Conservation (phyloP, 64 coral and sea anemone species). For the Stichodactyla helianthus region DNA sequence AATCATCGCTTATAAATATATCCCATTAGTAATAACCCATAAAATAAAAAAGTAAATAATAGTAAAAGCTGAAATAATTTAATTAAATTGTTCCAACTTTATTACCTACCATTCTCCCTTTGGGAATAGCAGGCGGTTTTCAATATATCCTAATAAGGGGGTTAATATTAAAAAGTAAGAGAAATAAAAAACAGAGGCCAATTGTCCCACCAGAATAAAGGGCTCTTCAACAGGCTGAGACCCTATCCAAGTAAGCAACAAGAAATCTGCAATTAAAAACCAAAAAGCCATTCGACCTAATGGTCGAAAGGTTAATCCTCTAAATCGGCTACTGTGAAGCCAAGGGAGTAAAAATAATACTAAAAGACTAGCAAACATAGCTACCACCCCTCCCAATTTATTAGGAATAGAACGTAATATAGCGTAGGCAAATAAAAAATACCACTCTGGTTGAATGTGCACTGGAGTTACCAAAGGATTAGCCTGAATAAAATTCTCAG, state of each 20-base stretch:
- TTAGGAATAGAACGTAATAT: constrained; percentile 39
- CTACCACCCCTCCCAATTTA: constrained; percentile 39
- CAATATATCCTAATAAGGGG: constrained; percentile 43
- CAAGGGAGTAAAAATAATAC: constrained; percentile 53
- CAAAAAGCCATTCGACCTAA: constrained; percentile 54
- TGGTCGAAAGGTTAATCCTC: constrained; percentile 43
- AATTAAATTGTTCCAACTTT: too few relatives aligned
- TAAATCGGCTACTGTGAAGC: constrained; percentile 39
- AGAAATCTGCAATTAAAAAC: constrained; percentile 49
- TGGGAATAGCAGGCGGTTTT: too few relatives aligned
- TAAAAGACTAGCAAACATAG: constrained; percentile 26
- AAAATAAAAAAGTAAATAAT: too few relatives aligned
- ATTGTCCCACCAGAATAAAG: constrained; percentile 54
- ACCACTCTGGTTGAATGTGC: constrained; percentile 65
- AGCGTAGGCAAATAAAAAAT: constrained; percentile 72
- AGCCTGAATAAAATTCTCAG: constrained; percentile 61
- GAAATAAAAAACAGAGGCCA: constrained; percentile 54
- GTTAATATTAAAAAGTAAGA: constrained; percentile 60
- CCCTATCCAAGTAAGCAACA: constrained; percentile 59
- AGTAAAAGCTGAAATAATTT: too few relatives aligned
- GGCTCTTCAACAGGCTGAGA: constrained; percentile 58
- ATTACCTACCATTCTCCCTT: too few relatives aligned
- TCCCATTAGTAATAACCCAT: too few relatives aligned
- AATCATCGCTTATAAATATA: too few relatives aligned
- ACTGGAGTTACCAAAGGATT: constrained; percentile 54